A percentile compares a stretch with the other conserved stretches of the same genome.
phyloP scores from a whole-genome alignment of 1,140 invertebrate species.

The Caenorhabditis briggsae region DNA sequence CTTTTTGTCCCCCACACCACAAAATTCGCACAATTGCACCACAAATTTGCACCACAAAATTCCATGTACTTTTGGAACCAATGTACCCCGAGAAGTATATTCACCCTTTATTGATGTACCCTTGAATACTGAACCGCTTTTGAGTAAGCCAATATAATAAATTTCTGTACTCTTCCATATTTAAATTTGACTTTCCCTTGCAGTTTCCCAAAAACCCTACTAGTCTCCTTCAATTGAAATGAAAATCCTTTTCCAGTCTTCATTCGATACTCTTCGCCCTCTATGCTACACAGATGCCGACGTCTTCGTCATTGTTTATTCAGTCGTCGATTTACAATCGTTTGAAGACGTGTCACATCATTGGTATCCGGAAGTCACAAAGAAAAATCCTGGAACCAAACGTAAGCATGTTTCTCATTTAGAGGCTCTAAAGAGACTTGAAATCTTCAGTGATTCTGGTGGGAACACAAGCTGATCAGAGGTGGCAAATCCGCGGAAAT shows the following conservation, averaged over 20 bases:
- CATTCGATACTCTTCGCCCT: conserved; percentile 76
- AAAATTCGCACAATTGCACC: too few species aligned
- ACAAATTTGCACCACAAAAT: too few species aligned
- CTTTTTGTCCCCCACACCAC: too few species aligned
- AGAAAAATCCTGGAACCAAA: not conserved
- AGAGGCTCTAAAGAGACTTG: not conserved
- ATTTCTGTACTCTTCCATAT: too few species aligned
- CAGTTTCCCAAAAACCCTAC: too few species aligned
- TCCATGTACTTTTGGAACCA: too few species aligned
- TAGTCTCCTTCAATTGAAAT: too few species aligned
- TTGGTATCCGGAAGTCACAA: conserved; percentile 75
- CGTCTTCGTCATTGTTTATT: conserved; percentile 77
- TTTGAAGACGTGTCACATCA: conserved; percentile 70
- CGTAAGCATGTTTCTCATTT: not conserved
- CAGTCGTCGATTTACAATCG: conserved; percentile 70
- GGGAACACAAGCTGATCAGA: conserved; percentile 87
- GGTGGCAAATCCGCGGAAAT: conserved; percentile 90
- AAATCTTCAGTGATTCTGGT: conserved; percentile 86
- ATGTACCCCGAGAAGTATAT: too few species aligned
- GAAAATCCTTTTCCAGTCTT: conserved; percentile 67
- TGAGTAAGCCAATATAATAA: too few species aligned
- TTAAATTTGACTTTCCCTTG: too few species aligned
- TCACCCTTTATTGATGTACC: too few species aligned
- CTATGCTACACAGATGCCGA: conserved; percentile 75
- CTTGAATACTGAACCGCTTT: too few species aligned